Evolutionary conservation across 2,888 invertebrate species (phyloP), one percentile per base, ranked within the genome.

Genomic region (Tortrix viridana): DNA sequence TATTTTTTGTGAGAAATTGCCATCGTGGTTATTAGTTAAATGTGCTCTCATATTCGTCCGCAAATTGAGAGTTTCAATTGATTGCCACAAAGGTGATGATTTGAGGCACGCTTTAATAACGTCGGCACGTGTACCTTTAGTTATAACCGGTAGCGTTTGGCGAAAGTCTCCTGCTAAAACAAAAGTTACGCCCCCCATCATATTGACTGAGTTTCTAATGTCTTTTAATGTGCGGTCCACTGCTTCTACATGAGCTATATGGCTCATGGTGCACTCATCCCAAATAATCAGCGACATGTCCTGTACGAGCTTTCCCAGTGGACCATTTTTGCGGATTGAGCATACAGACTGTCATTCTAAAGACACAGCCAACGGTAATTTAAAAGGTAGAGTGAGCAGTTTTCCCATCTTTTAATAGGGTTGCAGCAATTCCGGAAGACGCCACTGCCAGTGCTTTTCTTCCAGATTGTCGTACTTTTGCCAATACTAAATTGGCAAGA

Each of bases 281-380:
- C 67, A 69, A 0, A 70, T 69, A 16, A 71, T 50, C 48, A 68
- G 19, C 46, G 69, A 69, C 19, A 72, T 65, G 54, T 73, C 65
- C 61, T 74, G 71, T 18, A 84, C 48, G 4, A 80, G 59, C 61
- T 78, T 73, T n/a, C 70, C 81, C 44, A 74, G 69, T 22, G 69
- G 72, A 6, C 73, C 71, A 58, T 73, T 71, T 72, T 74, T 77
- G 1, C 63, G 67, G 23, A 81, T 77, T 7, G 65, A 60, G 12
- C 65, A 70, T 20, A 37, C n/a, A 4, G 71, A 38, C 14, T 38
- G 69, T 70, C 69, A 68, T 1, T 74, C 69, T 9, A 70, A 14
- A 61, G 19, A 41, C 3, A 72, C 56, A n/a, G 66, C 50, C 38
- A 72, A 22, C 9, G 69, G 68, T 1, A 70, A 48, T 66, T 69